Evolutionary conservation across 2,113 vertebrate species (phyloP).

Genomic region (Paraplagusia blochii): DNA sequence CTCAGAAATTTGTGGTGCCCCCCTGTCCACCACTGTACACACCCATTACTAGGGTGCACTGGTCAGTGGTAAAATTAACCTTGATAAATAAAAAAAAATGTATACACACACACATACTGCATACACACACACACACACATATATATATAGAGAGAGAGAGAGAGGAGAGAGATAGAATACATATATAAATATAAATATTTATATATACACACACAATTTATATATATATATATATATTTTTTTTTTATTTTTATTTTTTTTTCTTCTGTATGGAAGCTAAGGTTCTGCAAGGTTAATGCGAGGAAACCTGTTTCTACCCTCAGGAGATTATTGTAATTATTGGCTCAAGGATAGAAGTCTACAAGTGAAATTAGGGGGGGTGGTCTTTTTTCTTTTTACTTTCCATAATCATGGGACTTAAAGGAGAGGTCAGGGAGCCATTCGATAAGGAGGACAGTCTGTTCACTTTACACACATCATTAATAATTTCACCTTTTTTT

Average conservation of each 20-base stretch:
- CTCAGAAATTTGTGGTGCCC: no score
- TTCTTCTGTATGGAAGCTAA: constrained; percentile 18
- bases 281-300: constrained; percentile 51
- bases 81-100: constrained; percentile 55
- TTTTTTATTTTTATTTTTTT: no score
- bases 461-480: constrained; percentile 49
- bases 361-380: constrained; percentile 37
- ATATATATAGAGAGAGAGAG: no score
- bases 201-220: no score
- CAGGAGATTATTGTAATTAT: constrained; percentile 55
- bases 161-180: no score
- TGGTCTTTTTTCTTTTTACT: background rate
- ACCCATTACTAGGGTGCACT: no score
- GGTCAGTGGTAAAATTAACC: constrained; percentile 59
- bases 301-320: constrained; percentile 37
- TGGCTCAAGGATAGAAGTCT: constrained; percentile 31
- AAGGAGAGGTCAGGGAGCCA: constrained; percentile 30
- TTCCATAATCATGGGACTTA: constrained; percentile 26
- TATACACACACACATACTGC: constrained; percentile 19
- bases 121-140: no score
- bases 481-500: constrained; percentile 38
- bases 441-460: constrained; percentile 40
- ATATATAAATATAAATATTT: no score
- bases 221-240: no score
- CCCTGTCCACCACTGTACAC: no score